Base-by-base conservation (phyloP, 2,797 vertebrate species). In the Poecilia gillii region DNA sequence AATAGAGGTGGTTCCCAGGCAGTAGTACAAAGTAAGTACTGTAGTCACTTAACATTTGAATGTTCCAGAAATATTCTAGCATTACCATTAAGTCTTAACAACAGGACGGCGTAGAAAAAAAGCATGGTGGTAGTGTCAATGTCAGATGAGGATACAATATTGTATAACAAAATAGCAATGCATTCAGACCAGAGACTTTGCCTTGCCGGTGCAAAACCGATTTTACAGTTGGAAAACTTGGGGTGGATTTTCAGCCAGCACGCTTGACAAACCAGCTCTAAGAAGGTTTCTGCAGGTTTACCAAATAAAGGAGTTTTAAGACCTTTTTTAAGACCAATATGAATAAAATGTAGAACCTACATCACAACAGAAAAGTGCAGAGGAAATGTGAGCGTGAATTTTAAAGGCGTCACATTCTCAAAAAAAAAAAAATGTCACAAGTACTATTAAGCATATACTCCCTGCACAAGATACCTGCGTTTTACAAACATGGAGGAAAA, bases 11-110 rank as follows among this genome's bases (percentile, higher is more conserved):
- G 23, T 25, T 62, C 62, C 75, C 76, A 83, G 66, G 62, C 62
- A 79, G 59, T 39, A 73, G 49, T 73, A 11, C 66, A 59, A 76
- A 62, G 23, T 41, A 79, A 70, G 78, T 51, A 81, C 25, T 84
- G 68, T 76, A 86, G 57, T 25, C 68, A 85, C 80, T 77, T 47
- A 80, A 43, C 85, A 78, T 74, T 80, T 39, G 76, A 80, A 83
- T 85, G 81, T 76, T 88, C 87, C 88, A 91, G 88, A 71, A 73
- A 33, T 78, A 85, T 81, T 86, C 72, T 81, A 83, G 88, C 68
- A 93, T 95, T 90, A 84, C 88, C 90, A 88, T 90, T 90, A 88
- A 91, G 90, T 94, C 84, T 93, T 90, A 89, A 95, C 95, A 95
- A 94, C 82, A 95, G 92, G 93, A 95, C 93, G 92, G 77, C 84